A percentile compares a stretch with the other conserved stretches of the same genome.
Conservation (phyloP, 2,888 invertebrate species). For the Tinea semifulvella region DNA sequence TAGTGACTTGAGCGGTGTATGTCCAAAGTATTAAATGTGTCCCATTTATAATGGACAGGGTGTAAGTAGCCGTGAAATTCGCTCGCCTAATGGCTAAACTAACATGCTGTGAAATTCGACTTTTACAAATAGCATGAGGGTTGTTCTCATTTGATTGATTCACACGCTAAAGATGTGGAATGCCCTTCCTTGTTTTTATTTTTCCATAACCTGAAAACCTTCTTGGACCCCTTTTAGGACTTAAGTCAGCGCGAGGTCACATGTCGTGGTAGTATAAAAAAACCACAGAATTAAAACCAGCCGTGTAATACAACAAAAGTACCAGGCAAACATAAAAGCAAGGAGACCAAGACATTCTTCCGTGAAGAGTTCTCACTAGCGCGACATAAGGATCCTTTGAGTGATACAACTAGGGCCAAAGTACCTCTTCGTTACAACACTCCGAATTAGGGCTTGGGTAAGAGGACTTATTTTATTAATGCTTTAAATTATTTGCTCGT, state of each 20-base stretch:
- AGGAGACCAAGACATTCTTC: slow-evolving; percentile 9
- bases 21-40: no score
- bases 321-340: slow-evolving; percentile 11
- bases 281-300: no score
- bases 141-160: no score
- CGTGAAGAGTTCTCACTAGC: slow-evolving; percentile 12
- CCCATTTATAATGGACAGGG: slow-evolving; percentile 11
- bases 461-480: slow-evolving; percentile 2
- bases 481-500: slow-evolving; percentile 1
- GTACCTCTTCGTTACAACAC: slow-evolving; percentile 12
- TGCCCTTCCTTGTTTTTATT: no score
- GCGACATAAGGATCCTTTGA: slow-evolving; percentile 12
- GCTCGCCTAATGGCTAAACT: neutral
- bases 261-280: no score
- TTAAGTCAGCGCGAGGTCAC: no score
- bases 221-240: no score
- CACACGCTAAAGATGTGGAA: no score
- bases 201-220: no score
- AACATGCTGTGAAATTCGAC: no score
- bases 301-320: no score
- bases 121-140: no score
- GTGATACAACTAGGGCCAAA: slow-evolving; percentile 11
- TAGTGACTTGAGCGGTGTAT: neutral
- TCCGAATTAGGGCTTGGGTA: slow-evolving; percentile 2
- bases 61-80: slow-evolving; percentile 14